These are phyloP conservation scores for Griposia aprilina DNA, from an alignment of 2,888 invertebrate species.

Conservation along the genomic window DNA sequence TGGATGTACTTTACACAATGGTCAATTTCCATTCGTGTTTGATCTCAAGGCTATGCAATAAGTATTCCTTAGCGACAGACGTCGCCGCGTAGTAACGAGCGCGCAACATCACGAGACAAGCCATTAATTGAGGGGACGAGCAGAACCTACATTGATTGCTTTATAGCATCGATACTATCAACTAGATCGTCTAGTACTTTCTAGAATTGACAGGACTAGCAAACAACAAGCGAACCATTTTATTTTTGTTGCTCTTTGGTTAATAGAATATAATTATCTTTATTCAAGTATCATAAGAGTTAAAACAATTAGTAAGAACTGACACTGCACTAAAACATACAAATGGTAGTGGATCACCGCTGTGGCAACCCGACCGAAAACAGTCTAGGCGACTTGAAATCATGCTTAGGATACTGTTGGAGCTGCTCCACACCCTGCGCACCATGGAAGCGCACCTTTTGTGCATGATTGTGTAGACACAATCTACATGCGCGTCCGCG, in stretches of 20 bases:
- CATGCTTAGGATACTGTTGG: no score
- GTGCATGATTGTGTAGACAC: no score
- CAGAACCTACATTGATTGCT: slow-evolving; percentile 44
- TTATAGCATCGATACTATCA: slow-evolving; percentile 42
- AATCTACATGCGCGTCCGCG: no score
- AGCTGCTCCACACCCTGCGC: no score
- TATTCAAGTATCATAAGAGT: no score
- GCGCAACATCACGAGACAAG: slow-evolving; percentile 51
- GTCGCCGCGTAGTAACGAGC: slow-evolving; percentile 13
- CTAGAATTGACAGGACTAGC: slow-evolving; percentile 1
- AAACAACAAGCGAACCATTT: background rate
- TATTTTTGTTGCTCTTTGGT: background rate
- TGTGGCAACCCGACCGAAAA: no score
- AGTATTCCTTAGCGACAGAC: slow-evolving; percentile 40
- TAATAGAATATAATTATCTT: background rate
- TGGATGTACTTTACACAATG: slow-evolving; percentile 43
- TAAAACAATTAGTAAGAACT: no score
- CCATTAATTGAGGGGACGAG: slow-evolving; percentile 48
- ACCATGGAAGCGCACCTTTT: no score
- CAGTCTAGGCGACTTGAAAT: no score
- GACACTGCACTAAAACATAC: no score
- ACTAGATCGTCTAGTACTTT: slow-evolving; percentile 3
- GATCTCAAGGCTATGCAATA: slow-evolving; percentile 36
- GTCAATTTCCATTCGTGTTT: slow-evolving; percentile 26
- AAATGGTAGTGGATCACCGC: no score